Base-by-base conservation (phyloP, 2,888 invertebrate species). In the Lasioglossum morio region DNA sequence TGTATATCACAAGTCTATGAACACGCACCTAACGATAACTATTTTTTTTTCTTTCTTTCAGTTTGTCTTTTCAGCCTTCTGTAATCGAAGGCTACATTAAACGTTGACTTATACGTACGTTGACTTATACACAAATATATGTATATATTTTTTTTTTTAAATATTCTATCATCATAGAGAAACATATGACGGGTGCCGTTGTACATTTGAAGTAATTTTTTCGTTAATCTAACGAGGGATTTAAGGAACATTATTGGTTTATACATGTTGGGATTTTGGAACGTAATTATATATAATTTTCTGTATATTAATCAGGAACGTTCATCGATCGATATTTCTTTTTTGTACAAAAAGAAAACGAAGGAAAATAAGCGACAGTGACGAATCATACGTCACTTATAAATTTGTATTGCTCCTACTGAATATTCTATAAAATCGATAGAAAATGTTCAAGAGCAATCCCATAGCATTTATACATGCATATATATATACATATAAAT, bases 381-480 rank as follows among this genome's bases (percentile, higher is more conserved):
- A n/a, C n/a, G 8, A 60, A 66, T 60, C 23, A 73, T 60, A 40
- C 43, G 34, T 37, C 57, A 43, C 66, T 69, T 48, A 79, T 46
- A 16, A 75, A 70, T 76, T 79, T 76, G 53, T 81, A 74, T 81
- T 79, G 78, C 79, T 81, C 69, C 60, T 76, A 66, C 69, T 84
- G 77, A 84, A 84, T 66, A 73, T 77, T 80, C 76, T 85, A 73
- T 79, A 74, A 53, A 76, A 77, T 78, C 23, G 72, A 70, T 85
- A 86, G 60, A 73, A 76, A 85, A 73, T 78, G 79, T 82, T 86
- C 57, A 75, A 81, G 86, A 81, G 72, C 85, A 85, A 86, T 86
- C 78, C 78, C 73, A 79, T 85, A 86, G 86, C 86, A 86, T 85
- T 86, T 86, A 86, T 78, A 85, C 76, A 69, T 84, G 84, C 76